Conservation (phyloP, 2,797 vertebrate species). For the Hydrocynus forskahlii region DNA sequence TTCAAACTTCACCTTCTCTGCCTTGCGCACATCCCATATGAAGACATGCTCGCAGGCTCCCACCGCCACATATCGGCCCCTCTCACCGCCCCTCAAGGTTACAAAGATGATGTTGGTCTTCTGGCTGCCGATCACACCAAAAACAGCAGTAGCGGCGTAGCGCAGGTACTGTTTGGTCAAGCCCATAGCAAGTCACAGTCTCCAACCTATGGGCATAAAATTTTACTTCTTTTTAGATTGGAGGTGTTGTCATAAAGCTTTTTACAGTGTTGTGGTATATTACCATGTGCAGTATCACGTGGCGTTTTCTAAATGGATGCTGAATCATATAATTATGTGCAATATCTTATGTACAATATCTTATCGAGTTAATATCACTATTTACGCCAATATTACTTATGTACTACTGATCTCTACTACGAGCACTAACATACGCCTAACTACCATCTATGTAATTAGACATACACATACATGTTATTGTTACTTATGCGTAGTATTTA, state of each 20-base stretch:
- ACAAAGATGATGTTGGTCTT: conserved; percentile 86
- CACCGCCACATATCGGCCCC: conserved; percentile 88
- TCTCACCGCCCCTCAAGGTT: conserved; percentile 87
- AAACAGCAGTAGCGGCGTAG: conserved; percentile 85
- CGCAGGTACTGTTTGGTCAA: conserved; percentile 96
- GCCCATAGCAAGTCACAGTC: conserved; percentile 80
- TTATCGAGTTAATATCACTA: too few species aligned
- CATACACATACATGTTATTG: too few species aligned
- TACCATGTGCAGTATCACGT: too few species aligned
- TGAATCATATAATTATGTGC: too few species aligned
- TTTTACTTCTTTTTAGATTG: background rate
- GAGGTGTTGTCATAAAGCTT: background rate
- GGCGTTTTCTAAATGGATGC: too few species aligned
- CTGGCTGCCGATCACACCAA: conserved; percentile 89
- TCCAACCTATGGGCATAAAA: background rate
- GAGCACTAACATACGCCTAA: too few species aligned
- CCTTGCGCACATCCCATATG: conserved; percentile 93
- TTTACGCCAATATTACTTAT: too few species aligned
- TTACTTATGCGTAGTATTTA: too few species aligned
- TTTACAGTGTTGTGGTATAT: background rate
- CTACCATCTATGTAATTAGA: too few species aligned
- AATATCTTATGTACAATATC: too few species aligned
- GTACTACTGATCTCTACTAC: too few species aligned
- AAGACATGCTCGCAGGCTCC: conserved; percentile 96
- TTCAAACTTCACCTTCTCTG: conserved; percentile 86